Evolutionary conservation across 30 jellyfish, hydroid and myxozoan species (phyloP).

Genomic region (Hydra vulgaris): DNA sequence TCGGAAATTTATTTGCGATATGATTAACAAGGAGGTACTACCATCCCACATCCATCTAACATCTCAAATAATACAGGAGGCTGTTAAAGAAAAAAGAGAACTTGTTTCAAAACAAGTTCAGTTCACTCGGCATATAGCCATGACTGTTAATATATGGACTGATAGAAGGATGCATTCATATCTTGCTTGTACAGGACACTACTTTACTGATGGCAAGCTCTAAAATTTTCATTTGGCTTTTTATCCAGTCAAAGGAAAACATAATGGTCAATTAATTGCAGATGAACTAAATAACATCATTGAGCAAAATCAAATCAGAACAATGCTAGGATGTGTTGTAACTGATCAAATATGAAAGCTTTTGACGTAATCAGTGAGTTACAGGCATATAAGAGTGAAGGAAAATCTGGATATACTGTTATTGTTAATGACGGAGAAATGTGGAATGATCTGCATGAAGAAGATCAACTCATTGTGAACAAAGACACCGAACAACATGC

Average conservation of each 20-base stretch:
- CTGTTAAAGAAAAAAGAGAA: not conserved
- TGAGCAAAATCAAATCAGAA: not conserved
- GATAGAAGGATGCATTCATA: not conserved
- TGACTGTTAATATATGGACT: not conserved
- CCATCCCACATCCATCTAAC: not conserved
- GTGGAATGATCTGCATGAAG: not conserved
- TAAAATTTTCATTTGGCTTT: not conserved
- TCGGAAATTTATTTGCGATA: not conserved
- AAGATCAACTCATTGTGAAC: not conserved
- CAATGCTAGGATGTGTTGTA: not conserved
- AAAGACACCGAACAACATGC: not conserved
- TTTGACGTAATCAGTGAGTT: not conserved
- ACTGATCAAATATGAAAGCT: not conserved
- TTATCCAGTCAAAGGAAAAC: not conserved
- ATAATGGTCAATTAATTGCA: not conserved
- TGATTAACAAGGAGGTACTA: not conserved
- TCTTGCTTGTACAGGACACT: not conserved
- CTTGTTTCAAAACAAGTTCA: not conserved
- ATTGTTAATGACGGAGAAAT: not conserved
- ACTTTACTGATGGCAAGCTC: not conserved
- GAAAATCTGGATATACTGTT: not conserved
- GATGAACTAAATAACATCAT: not conserved
- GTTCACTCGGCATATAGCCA: not conserved
- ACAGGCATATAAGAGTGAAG: not conserved
- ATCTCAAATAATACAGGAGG: not conserved